These are phyloP conservation scores for Coptotermes formosanus DNA, from an alignment of 1,140 invertebrate genomes.

Conservation along the genomic window DNA sequence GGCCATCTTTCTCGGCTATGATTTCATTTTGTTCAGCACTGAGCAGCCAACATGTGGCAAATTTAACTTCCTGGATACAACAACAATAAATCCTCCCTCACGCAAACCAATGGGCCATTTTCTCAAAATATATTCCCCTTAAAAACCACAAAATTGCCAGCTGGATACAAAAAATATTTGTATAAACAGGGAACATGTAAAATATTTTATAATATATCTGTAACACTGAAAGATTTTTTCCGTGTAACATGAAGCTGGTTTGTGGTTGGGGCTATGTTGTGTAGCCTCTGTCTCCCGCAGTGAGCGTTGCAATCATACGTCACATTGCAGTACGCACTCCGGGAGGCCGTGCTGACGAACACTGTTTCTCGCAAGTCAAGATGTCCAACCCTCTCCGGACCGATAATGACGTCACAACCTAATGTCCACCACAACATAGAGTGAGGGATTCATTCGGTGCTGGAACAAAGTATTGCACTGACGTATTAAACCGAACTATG, in stretches of 20 bases:
- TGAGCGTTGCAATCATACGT: neutral
- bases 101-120: neutral
- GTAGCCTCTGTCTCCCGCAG: neutral
- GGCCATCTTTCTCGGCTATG: neutral
- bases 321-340: neutral
- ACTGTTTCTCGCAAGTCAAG: neutral
- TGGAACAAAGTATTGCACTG: neutral
- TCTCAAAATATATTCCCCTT: neutral
- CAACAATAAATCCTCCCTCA: neutral
- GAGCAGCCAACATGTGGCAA: neutral
- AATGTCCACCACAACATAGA: neutral
- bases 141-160: conserved; percentile 8
- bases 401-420: neutral
- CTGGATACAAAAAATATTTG: neutral
- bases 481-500: too few relatives aligned
- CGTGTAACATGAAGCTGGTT: neutral
- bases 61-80: neutral
- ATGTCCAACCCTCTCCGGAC: neutral
- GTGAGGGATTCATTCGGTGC: neutral
- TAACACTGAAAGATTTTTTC: neutral
- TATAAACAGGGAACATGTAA: neutral
- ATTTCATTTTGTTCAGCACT: neutral
- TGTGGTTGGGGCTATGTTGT: neutral
- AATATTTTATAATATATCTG: neutral
- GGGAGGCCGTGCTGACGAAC: neutral